A percentile compares a stretch with the other conserved stretches of the same genome.
phyloP scores from a whole-genome alignment of 1,140 invertebrate genomes.

The Ceratina japonica region DNA sequence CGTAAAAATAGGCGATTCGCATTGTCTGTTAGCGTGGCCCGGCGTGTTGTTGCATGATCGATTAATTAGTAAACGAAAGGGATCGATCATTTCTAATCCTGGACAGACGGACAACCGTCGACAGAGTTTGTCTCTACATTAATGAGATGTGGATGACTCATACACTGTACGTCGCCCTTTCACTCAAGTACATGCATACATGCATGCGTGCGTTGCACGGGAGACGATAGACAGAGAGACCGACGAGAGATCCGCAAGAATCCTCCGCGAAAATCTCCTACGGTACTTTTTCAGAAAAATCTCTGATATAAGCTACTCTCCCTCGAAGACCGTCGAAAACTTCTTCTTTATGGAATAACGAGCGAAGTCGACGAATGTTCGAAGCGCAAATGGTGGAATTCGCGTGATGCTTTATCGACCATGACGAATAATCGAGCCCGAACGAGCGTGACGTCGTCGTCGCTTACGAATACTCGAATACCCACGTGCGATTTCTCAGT shows the following conservation, averaged over 20 bases:
- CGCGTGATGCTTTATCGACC: no score
- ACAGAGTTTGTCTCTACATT: neutral
- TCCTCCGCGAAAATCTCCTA: no score
- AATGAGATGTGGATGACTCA: neutral
- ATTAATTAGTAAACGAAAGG: neutral
- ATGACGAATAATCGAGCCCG: neutral
- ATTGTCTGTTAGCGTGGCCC: no score
- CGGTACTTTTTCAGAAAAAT: no score
- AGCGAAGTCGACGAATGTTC: no score
- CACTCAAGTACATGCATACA: neutral
- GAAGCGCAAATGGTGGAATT: no score
- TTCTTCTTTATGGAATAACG: no score
- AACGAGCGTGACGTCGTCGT: slow-evolving; percentile 1
- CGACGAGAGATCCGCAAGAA: neutral
- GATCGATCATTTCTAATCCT: slow-evolving; percentile 11
- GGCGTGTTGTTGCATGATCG: neutral
- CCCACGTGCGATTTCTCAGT: neutral
- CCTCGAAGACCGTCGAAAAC: no score
- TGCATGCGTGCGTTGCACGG: neutral
- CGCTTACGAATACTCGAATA: neutral
- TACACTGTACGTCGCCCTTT: neutral
- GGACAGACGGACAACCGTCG: neutral
- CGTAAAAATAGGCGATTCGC: no score
- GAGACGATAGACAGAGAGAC: neutral
- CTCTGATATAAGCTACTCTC: no score